Evolutionary conservation across 2,797 vertebrate species (phyloP).

Genomic region (Sphaeramia orbicularis): DNA sequence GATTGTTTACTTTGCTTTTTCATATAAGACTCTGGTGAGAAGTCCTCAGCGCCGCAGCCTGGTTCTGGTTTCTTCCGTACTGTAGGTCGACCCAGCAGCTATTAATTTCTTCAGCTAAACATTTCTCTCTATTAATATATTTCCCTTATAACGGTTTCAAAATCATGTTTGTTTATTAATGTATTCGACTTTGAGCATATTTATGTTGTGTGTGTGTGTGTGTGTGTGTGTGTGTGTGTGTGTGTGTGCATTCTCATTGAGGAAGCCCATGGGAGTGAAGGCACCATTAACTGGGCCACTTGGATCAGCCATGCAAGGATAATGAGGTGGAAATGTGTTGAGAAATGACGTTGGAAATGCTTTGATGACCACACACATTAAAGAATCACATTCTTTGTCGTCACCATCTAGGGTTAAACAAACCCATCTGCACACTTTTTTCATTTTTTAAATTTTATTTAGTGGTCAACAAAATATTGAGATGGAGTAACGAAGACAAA

Average conservation of each 20-base stretch:
- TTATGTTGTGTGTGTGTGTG: no score
- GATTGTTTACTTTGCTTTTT: slow-evolving; percentile 51
- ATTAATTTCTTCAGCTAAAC: background rate
- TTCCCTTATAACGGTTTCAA: background rate
- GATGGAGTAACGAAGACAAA: no score
- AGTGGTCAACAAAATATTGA: no score
- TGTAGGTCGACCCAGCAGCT: slow-evolving; percentile 13
- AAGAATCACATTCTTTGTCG: background rate
- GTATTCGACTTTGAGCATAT: slow-evolving; percentile 14
- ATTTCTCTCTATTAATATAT: background rate
- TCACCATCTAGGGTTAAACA: background rate
- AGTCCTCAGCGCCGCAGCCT: slow-evolving; percentile 29
- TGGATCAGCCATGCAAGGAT: slow-evolving; percentile 72
- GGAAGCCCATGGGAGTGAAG: slow-evolving; percentile 53
- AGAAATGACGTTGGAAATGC: slow-evolving; percentile 39
- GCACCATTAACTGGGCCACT: slow-evolving; percentile 71
- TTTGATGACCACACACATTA: slow-evolving; percentile 30
- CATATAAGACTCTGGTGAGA: slow-evolving; percentile 32
- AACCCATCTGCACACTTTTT: background rate
- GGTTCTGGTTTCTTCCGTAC: slow-evolving; percentile 10
- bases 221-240: slow-evolving; percentile 15
- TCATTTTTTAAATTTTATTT: no score
- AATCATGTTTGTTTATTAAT: slow-evolving; percentile 9
- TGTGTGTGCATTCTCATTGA: slow-evolving; percentile 49
- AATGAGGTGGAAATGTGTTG: slow-evolving; percentile 77